Percentiles rank a stretch among this genome's conserved stretches.
These are phyloP conservation scores for Champsocephalus esox DNA, from an alignment of 2,797 vertebrate species.

Conservation along the genomic window DNA sequence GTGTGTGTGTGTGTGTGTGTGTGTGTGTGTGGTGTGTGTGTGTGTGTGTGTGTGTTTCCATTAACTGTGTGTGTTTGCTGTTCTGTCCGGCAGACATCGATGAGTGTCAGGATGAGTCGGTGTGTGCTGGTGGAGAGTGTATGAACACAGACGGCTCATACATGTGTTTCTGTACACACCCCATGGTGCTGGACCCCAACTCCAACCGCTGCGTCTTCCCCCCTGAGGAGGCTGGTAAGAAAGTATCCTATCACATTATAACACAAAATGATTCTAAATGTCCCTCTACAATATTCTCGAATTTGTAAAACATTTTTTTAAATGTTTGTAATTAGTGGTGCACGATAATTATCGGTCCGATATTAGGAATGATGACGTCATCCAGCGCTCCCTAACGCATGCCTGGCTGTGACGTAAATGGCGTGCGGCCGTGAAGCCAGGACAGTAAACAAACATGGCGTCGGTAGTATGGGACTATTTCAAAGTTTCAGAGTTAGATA, in stretches of 20 bases:
- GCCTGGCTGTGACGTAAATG: too few relatives aligned
- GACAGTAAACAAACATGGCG: too few relatives aligned
- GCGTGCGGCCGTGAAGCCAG: too few relatives aligned
- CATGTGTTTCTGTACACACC: conserved; percentile 93
- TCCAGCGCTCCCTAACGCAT: too few relatives aligned
- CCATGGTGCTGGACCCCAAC: conserved; percentile 87
- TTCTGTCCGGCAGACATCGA: conserved; percentile 87
- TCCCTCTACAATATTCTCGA: neutral
- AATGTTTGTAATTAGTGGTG: too few relatives aligned
- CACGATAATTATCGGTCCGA: too few relatives aligned
- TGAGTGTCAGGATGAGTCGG: conserved; percentile 92
- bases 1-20: neutral
- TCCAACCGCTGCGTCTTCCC: conserved; percentile 86
- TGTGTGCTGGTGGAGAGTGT: conserved; percentile 91
- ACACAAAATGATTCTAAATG: too few relatives aligned
- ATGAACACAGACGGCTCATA: conserved; percentile 94
- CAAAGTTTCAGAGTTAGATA: too few relatives aligned
- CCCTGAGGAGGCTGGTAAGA: conserved; percentile 84
- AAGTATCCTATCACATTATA: neutral
- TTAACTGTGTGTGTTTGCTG: conserved; percentile 1
- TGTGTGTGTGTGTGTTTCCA: conserved; percentile 1
- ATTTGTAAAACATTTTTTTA: neutral
- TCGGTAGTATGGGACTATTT: too few relatives aligned
- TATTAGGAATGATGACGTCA: too few relatives aligned
- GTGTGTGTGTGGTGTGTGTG: conserved; percentile 24